A percentile compares a stretch with the other conserved stretches of the same genome.
Evolutionary conservation across 2,888 invertebrate genomes (phyloP).

Genomic region (Zygothrica quintamaculata): DNA sequence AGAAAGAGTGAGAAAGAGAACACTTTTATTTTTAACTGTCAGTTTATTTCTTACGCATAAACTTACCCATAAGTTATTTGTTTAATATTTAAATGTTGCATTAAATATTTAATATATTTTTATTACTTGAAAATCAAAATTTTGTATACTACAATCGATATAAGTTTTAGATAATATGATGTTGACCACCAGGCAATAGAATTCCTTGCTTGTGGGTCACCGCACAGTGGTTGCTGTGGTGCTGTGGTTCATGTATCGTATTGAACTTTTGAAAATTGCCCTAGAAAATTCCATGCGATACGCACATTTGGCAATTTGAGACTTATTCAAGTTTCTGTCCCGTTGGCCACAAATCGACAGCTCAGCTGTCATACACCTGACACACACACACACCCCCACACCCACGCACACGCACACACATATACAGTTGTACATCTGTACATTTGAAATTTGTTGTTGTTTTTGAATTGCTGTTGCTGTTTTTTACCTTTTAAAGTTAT

Average conservation of each 20-base stretch:
- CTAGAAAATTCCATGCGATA: slow-evolving; percentile 21
- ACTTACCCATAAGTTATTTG: too few relatives aligned
- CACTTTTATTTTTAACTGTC: too few relatives aligned
- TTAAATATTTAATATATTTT: too few relatives aligned
- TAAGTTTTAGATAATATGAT: too few relatives aligned
- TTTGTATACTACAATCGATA: too few relatives aligned
- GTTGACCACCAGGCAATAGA: neutral
- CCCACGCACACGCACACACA: slow-evolving; percentile 2
- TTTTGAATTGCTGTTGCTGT: slow-evolving; percentile 3
- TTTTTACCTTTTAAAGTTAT: slow-evolving; percentile 27
- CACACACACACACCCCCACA: slow-evolving; percentile 10
- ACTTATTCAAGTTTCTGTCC: slow-evolving; percentile 30
- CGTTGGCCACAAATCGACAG: slow-evolving; percentile 44
- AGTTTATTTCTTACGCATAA: too few relatives aligned
- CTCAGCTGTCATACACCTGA: slow-evolving; percentile 34
- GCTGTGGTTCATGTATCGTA: slow-evolving; percentile 1
- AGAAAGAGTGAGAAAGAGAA: too few relatives aligned
- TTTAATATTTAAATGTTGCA: too few relatives aligned
- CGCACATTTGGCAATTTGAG: slow-evolving; percentile 29
- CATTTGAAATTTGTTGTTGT: slow-evolving; percentile 4
- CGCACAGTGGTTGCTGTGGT: slow-evolving; percentile 2
- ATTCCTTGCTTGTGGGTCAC: too few relatives aligned
- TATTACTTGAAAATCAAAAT: too few relatives aligned
- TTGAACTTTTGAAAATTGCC: slow-evolving; percentile 12
- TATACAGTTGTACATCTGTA: slow-evolving; percentile 13